Evolutionary conservation across 2,888 invertebrate species (phyloP), one percentile per base, ranked within the genome.

Genomic region (Andrena chrysosceles): DNA sequence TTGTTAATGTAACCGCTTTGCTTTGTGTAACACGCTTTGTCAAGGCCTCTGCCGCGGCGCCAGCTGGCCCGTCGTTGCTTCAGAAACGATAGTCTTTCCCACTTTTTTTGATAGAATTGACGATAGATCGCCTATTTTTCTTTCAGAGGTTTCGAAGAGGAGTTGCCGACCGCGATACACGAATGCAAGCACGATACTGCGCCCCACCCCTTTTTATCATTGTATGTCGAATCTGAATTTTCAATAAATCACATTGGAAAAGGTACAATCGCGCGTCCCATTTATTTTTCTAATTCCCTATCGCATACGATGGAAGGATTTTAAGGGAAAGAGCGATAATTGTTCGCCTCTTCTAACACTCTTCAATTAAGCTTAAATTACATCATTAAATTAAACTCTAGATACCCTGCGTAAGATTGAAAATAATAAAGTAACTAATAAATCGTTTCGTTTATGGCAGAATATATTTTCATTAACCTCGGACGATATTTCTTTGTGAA

Each of bases 211-310:
- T 87, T 89, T 85, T 85, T 88, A 88, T 84, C 85, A 70, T 80
- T 90, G 83, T 89, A 87, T 85, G 83, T 75, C 71, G 83, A 85
- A 83, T 85, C 75, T 85, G 85, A 87, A 89, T 90, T 90, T 87
- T 87, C 86, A 90, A 88, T 88, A 89, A 91, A 90, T 66, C 77
- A 64, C 81, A 85, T 69, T 73, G 68, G 20, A 72, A 72, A 71
- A 60, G n/a, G 33, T n/a, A 16, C n/a, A 56, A 2, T n/a, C 33
- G 62, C 60, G 26, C n/a, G 23, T 33, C 7, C 7, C 33, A 4
- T 33, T 35, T 20, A 35, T 35, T 62, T 20, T 6, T 62, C 33
- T 8, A 13, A 60, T 33, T n/a, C n/a, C 60, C n/a, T 23, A 10
- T 13, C 20, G 20, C 10, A 5, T 10, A 4, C 10, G 10, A 23